These are phyloP conservation scores for Nomada ferruginata DNA, from an alignment of 2,888 invertebrate species.

Conservation along the genomic window DNA sequence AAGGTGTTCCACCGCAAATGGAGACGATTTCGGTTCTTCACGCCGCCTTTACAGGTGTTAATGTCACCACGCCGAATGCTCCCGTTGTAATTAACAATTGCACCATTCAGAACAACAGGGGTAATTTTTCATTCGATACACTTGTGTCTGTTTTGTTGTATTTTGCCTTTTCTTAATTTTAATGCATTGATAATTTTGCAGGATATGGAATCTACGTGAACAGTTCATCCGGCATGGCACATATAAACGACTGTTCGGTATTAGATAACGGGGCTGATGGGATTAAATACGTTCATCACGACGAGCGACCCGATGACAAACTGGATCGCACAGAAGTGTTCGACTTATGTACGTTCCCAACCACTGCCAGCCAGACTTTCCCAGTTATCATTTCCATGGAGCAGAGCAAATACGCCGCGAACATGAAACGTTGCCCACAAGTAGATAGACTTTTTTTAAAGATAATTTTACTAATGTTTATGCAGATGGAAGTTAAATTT, in stretches of 20 bases:
- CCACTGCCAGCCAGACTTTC: conserved; percentile 93
- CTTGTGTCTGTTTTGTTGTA: neutral
- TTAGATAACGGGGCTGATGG: conserved; percentile 96
- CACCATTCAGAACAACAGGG: conserved; percentile 92
- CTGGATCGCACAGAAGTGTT: conserved; percentile 91
- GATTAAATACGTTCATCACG: conserved; percentile 93
- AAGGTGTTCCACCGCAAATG: conserved; percentile 95
- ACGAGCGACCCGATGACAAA: conserved; percentile 90
- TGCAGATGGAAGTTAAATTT: no score
- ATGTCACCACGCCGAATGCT: conserved; percentile 93
- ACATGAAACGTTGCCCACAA: conserved; percentile 90
- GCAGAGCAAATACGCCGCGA: conserved; percentile 90
- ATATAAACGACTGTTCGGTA: conserved; percentile 91
- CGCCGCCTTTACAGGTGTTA: conserved; percentile 97
- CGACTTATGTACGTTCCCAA: conserved; percentile 94
- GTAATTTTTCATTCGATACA: conserved; percentile 78
- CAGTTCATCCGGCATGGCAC: conserved; percentile 92
- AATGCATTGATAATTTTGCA: conserved; percentile 78
- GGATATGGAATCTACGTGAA: conserved; percentile 96
- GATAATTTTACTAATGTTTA: no score
- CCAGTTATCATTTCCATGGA: conserved; percentile 93
- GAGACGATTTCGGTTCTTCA: conserved; percentile 92
- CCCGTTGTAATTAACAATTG: conserved; percentile 93
- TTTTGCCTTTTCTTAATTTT: neutral
- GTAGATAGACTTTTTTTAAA: conserved; percentile 74